These are phyloP conservation scores for Cremastinae sp. DNA, from an alignment of 2,888 invertebrate species.

Conservation along the genomic window DNA sequence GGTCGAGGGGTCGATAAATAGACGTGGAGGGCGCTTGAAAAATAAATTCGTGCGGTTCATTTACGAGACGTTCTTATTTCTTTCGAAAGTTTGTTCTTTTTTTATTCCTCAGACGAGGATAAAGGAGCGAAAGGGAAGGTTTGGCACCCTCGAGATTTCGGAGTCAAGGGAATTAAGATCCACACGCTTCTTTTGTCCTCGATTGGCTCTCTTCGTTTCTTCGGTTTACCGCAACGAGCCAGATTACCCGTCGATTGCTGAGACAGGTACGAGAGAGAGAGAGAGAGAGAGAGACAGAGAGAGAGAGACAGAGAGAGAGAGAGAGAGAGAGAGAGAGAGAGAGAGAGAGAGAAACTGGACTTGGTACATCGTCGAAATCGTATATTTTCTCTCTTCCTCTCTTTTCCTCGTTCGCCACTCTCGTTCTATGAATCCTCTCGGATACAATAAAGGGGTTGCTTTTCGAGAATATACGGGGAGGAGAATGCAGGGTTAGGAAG, in stretches of 20 bases:
- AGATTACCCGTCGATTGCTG: conserved; percentile 72
- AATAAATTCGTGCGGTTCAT: not conserved
- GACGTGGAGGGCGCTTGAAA: not conserved
- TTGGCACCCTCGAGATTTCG: conserved; percentile 47
- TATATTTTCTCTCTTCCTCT: conserved; percentile 42
- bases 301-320: no score
- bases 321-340: no score
- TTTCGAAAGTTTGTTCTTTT: not conserved
- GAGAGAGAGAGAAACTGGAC: no score
- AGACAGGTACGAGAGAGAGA: conserved; percentile 73
- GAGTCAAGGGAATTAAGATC: conserved; percentile 36
- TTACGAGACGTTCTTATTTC: not conserved
- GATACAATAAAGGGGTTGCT: conserved; percentile 52
- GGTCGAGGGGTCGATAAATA: not conserved
- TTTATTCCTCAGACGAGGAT: conserved; percentile 22
- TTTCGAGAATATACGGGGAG: conserved; percentile 70
- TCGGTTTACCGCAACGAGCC: conserved; percentile 62
- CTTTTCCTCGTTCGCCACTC: conserved; percentile 31
- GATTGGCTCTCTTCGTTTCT: not conserved
- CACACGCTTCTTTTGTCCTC: not conserved
- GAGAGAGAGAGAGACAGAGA: no score
- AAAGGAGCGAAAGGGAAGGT: no score
- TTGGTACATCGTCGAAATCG: conserved; percentile 44
- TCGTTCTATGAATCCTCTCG: conserved; percentile 37
- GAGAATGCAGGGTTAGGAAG: no score